Base-by-base conservation (phyloP, 2,113 vertebrate species). In the Podilymbus podiceps region DNA sequence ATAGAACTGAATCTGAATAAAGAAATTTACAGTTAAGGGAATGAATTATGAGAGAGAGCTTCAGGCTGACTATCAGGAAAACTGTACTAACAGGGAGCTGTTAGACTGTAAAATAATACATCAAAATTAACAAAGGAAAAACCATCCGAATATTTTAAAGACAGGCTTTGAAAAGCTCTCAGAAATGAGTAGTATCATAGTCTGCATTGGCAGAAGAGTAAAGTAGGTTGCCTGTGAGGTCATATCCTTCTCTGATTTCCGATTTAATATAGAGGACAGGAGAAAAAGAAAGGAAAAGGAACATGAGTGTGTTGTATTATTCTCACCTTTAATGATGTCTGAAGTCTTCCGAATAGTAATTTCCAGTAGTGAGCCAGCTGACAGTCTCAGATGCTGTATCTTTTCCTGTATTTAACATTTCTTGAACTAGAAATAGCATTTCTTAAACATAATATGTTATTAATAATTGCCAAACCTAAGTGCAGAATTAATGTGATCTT, bases 21-120 rank as follows among this genome's bases (percentile, higher is more conserved):
- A 95, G 91, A 94, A 95, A 91, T 95, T 94, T 94, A 87, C 89
- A 87, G 95, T 95, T 96, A 95, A 97, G 59, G 71, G 95, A 97
- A 96, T 95, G 91, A 95, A 91, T 96, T 97, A 96, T 95, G 88
- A 91, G 95, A 85, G 59, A 93, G 21, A 89, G 82, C 89, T 96
- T 96, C 84, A 96, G 85, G 78, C 95, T 96, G 95, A 95, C 82
- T 95, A 88, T 95, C 60, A 91, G 74, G 73, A 85, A 92, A 96
- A 72, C 62, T 67, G 88, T 88, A 69, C 94, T 93, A 92, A 91
- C 62, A 85, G 84, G 62, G 84, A 94, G 77, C 89, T 96, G 74
- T 92, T 95, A 97, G 77, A 69, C 86, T 91, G 81, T 91, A 95
- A 94, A 95, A 92, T 96, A 91, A 90, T 93, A 44, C 82, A 89